These are phyloP conservation scores for Phlogophora meticulosa DNA, from an alignment of 2,888 invertebrate species.

Conservation along the genomic window DNA sequence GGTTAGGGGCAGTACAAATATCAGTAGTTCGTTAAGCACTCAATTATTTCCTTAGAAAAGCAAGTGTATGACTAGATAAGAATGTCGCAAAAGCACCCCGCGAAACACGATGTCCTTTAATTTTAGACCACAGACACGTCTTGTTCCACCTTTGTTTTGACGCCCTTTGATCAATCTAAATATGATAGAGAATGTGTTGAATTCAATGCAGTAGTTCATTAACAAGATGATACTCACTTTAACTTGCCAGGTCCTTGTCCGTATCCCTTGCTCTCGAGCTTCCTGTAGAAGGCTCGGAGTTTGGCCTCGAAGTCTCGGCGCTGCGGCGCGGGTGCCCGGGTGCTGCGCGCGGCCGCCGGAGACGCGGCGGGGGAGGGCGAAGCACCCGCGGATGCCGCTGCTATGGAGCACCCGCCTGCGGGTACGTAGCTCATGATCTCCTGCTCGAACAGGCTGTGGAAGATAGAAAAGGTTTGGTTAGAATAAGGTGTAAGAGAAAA, in stretches of 20 bases:
- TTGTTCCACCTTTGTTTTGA: no score
- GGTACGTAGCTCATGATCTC: constrained; percentile 99
- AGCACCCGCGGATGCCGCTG: constrained; percentile 90
- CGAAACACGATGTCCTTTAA: no score
- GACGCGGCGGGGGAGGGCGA: constrained; percentile 95
- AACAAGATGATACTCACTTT: constrained; percentile 93
- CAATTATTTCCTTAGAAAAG: no score
- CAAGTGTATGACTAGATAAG: no score
- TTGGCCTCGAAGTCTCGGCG: constrained; percentile 98
- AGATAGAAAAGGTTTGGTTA: constrained; percentile 31
- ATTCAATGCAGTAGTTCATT: no score
- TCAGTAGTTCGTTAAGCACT: no score
- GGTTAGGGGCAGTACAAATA: no score
- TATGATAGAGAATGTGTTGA: no score
- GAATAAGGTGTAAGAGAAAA: neutral
- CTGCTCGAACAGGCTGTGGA: constrained; percentile 97
- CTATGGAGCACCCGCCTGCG: constrained; percentile 80
- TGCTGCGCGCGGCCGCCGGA: constrained; percentile 95
- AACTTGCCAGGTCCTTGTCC: constrained; percentile 99
- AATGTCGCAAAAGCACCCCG: no score
- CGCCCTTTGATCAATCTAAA: no score
- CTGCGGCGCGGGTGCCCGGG: constrained; percentile 97
- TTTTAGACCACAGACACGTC: no score
- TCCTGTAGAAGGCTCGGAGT: constrained; percentile 97
- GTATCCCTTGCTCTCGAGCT: constrained; percentile 98